Base-by-base conservation (phyloP, 1,140 invertebrate genomes). In the Caenorhabditis remanei region DNA sequence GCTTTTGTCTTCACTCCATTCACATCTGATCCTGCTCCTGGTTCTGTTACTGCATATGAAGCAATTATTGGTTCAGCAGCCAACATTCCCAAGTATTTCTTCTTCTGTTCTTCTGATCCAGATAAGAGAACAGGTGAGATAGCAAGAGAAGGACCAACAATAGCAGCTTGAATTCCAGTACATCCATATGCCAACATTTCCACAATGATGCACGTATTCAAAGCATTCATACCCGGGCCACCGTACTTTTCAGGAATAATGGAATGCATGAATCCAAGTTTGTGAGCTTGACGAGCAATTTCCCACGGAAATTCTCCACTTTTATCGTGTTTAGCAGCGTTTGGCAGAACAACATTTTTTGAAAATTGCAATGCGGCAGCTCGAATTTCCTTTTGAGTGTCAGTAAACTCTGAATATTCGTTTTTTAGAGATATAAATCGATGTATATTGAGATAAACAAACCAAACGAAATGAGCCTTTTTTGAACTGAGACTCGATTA, bases 161-260 rank as follows among this genome's bases (percentile, higher is more conserved):
- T 94, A 43, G 97, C 97, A 65, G 97, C 97, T 94, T 95, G 95
- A 86, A 99, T 96, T 84, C 97, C 98, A 85, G 97, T 96, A 93
- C 98, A 99, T 48, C 96, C 98, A 94, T 97, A 99, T 55, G 96
- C 95, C 48, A 99, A 92, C 93, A 98, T 96, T 93, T 99, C 98
- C 95, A 88, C 95, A 50, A 93, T 97, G 94, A 88, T 97, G 90
- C 93, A 96, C 96, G 13, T 95, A 95, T 91, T 97, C 96, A 93
- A 97, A 95, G 71, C 53, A 75, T 87, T 82, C 61, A 92, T 53
- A 53, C 93, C 92, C 24, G 91, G 91, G 14, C 91, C 91, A 41
- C 93, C 95, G 92, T 93, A 94, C 88, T 94, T 92, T 87, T 91
- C 85, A 11, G 97, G 97, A 92, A 99, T 95, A 90, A 96, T 95